Evolutionary conservation across 2,113 vertebrate species (phyloP).

Genomic region (Upupa epops): DNA sequence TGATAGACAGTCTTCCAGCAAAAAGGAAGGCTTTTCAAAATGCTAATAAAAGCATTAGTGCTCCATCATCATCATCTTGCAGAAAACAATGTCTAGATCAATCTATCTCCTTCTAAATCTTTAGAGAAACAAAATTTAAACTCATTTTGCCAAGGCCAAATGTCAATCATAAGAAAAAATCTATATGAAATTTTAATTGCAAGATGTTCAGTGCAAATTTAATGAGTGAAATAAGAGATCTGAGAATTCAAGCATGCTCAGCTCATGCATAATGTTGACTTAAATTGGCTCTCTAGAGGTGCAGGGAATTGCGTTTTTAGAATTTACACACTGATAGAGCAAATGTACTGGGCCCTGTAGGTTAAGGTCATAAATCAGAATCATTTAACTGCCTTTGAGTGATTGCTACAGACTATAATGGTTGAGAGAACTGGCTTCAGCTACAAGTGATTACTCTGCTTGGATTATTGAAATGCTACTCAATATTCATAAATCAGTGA

Average conservation of each 20-base stretch:
- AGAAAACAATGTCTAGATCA: constrained; percentile 69
- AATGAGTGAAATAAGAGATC: constrained; percentile 83
- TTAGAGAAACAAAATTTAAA: constrained; percentile 76
- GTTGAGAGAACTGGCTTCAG: constrained; percentile 54
- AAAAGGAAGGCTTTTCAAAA: constrained; percentile 46
- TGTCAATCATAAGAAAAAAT: constrained; percentile 81
- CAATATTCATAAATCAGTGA: constrained; percentile 84
- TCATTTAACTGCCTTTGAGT: constrained; percentile 81
- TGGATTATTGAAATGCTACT: constrained; percentile 76
- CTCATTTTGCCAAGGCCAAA: constrained; percentile 78
- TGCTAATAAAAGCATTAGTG: constrained; percentile 65
- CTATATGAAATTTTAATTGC: constrained; percentile 84
- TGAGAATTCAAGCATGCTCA: constrained; percentile 76
- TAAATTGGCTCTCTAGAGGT: constrained; percentile 79
- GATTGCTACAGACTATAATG: constrained; percentile 75
- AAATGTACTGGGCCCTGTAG: constrained; percentile 78
- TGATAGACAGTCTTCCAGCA: background rate
- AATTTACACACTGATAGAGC: constrained; percentile 79
- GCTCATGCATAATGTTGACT: constrained; percentile 82
- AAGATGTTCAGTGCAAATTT: constrained; percentile 81
- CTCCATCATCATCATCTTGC: constrained; percentile 56
- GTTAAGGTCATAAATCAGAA: constrained; percentile 85
- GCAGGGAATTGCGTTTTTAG: constrained; percentile 75
- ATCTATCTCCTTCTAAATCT: constrained; percentile 56
- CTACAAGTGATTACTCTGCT: constrained; percentile 71